Base-by-base conservation (phyloP, 2,888 invertebrate species). In the Euzetes globulus region DNA sequence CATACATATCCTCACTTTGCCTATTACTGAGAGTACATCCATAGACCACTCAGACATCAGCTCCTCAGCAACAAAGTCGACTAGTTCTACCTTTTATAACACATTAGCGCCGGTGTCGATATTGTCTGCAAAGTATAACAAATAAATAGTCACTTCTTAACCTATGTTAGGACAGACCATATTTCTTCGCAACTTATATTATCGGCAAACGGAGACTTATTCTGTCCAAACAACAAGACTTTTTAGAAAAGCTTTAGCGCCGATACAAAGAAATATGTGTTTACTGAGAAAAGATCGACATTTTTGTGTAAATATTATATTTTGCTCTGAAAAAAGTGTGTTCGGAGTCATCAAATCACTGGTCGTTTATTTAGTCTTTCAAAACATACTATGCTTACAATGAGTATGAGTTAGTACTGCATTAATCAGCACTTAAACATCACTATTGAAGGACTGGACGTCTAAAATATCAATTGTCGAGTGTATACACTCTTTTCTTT, bases 121-220 rank as follows among this genome's bases (percentile, higher is more conserved):
- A 55, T 55, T 19, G 25, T 9, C 55, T 22, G n/a, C 55, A 55
- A 7, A 52, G n/a, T 58, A 11, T 33, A 6, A 33, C 29, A 63
- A 37, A 65, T 65, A 65, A 37, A 65, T 37, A 37, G 65, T 65
- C 37, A 65, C 65, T 65, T 65, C 65, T 65, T 37, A 65, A 65
- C 65, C 65, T 37, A 11, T 25, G n/a, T 65, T 37, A 37, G 37
- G 37, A 33, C 33, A 65, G 19, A 29, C 63, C 27, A 63, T 63
- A 63, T 63, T 63, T 63, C 63, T 63, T 63, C 29, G 6, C 7
- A 25, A 25, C 65, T 33, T 65, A 65, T n/a, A 37, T 37, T 65
- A 65, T 65, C 37, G 11, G 29, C 37, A 17, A 65, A 65, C 19
- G 65, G 1, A 37, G 6, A 19, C 33, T 65, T 37, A 17, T 37